Base-by-base conservation (phyloP, 2,113 vertebrate genomes). In the Heloderma charlesbogerti region DNA sequence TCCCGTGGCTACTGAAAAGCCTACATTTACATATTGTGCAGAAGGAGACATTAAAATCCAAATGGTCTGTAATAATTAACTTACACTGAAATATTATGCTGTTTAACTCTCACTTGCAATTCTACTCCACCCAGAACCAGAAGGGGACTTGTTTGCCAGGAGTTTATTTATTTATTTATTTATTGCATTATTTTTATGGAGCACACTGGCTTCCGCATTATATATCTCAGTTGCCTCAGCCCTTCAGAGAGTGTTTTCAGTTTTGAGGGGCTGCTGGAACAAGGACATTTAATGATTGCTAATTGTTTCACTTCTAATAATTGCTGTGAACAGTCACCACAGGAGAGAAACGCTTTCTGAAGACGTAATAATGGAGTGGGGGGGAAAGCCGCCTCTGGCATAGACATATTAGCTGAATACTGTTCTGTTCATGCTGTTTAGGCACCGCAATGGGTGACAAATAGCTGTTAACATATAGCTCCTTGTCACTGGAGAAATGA, bases 231-330 rank as follows among this genome's bases (percentile, higher is more conserved):
- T 88, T 93, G 91, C 91, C 90, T 87, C 31, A 22, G 37, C 16
- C n/a, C 40, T 89, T 79, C 60, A 51, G 20, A 77, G 84, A 83
- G 15, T 27, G 69, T 63, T 60, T 63, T 63, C 69, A 10, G 31
- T 86, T 92, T 89, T 79, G 37, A 82, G 81, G 92, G 88, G 92
- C 93, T 93, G 77, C 69, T 91, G 85, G 87, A 87, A 94, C 92
- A 85, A 88, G 63, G 60, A 80, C 71, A 75, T 87, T 95, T 94
- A 91, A 94, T 20, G 91, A 74, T 92, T 88, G 13, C 91, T 97
- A 96, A 95, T 94, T 93, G 92, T 95, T 95, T 94, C 93, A 88
- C 91, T 94, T 92, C 0, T 7, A 89, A 94, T 94, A 94, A 95
- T 71, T 80, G 60, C 89, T 91, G 81, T 75, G 92, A 95, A 92